Percentiles rank a stretch among this genome's conserved stretches.
Conservation (phyloP, 2,113 vertebrate genomes). For the Larimichthys polyactis region DNA sequence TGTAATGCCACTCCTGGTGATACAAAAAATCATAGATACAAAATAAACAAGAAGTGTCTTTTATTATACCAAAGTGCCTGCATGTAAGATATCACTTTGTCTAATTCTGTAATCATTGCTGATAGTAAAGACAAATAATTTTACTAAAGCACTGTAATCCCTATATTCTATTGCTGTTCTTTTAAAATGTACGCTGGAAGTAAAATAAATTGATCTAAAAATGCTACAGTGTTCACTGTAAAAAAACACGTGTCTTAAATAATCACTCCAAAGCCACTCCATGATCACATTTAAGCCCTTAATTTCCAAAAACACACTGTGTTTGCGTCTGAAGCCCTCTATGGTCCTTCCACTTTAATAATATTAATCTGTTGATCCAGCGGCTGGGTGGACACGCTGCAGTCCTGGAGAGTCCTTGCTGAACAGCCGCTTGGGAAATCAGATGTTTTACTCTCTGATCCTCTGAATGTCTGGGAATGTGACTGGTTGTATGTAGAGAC, state of each 20-base stretch:
- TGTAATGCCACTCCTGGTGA: background rate
- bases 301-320: slow-evolving; percentile 5
- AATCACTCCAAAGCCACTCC: slow-evolving; percentile 1
- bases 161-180: slow-evolving; percentile 27
- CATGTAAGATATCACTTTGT: background rate
- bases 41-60: slow-evolving; percentile 13
- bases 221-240: slow-evolving; percentile 49
- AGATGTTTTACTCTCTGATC: slow-evolving; percentile 63
- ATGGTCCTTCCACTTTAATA: slow-evolving; percentile 84
- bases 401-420: slow-evolving; percentile 67
- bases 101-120: background rate
- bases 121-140: slow-evolving; percentile 21
- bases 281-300: slow-evolving; percentile 47
- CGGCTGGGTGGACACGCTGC: slow-evolving; percentile 62
- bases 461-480: slow-evolving; percentile 69
- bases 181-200: slow-evolving; percentile 30
- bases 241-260: slow-evolving; percentile 38
- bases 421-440: slow-evolving; percentile 73
- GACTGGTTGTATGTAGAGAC: slow-evolving; percentile 67
- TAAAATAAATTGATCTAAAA: slow-evolving; percentile 31
- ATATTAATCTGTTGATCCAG: slow-evolving; percentile 75
- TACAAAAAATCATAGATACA: slow-evolving; percentile 35
- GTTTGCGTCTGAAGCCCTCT: slow-evolving; percentile 21
- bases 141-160: slow-evolving; percentile 6
- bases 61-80: background rate